These are phyloP conservation scores for Bombyx mandarina DNA, from an alignment of 1,140 invertebrate genomes.

Conservation along the genomic window DNA sequence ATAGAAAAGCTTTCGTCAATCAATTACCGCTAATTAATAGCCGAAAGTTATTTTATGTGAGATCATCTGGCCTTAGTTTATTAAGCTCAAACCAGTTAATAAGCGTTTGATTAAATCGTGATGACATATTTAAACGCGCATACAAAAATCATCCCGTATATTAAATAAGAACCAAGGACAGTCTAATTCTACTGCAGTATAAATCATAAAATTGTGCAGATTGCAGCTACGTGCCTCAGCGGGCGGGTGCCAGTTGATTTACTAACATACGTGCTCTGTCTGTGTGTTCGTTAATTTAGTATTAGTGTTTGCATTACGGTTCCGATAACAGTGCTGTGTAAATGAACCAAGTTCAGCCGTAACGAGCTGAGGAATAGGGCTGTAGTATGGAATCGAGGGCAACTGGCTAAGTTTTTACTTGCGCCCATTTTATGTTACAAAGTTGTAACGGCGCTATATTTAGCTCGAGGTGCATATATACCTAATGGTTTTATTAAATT, in stretches of 20 bases:
- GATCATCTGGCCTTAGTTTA: too few species aligned
- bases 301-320: constrained; percentile 11
- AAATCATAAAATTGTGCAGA: constrained; percentile 23
- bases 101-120: too few species aligned
- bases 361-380: neutral
- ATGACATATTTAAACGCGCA: too few species aligned
- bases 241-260: constrained; percentile 11
- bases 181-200: constrained; percentile 11
- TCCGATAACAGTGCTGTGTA: constrained; percentile 9
- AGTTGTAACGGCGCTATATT: too few species aligned
- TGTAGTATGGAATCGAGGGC: neutral
- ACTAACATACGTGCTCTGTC: constrained; percentile 17
- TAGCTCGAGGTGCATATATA: too few species aligned
- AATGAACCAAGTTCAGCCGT: constrained; percentile 4
- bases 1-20: too few species aligned
- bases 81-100: too few species aligned
- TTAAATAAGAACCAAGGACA: constrained; percentile 5
- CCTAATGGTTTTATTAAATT: too few species aligned
- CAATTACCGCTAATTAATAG: too few species aligned
- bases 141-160: neutral
- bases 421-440: too few species aligned
- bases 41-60: too few species aligned
- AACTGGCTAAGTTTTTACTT: too few species aligned
- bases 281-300: constrained; percentile 13
- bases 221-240: constrained; percentile 17